phyloP scores from a whole-genome alignment of 2,797 vertebrate genomes.

The Clarias laeviceps region DNA sequence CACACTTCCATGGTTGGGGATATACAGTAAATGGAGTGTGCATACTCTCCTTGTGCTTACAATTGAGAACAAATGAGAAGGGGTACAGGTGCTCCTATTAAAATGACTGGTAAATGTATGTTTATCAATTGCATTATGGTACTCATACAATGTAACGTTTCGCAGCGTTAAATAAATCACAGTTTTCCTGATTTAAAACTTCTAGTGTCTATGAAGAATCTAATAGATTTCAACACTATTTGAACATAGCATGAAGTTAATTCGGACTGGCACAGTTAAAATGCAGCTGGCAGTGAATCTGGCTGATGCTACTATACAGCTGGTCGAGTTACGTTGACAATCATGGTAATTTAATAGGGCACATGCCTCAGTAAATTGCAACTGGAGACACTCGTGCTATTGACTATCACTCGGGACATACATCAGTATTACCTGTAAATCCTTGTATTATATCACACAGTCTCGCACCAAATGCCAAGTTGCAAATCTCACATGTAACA shows the following conservation, averaged over 20 bases:
- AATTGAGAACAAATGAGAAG: background rate
- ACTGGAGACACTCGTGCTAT: background rate
- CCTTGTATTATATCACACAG: background rate
- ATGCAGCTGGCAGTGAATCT: background rate
- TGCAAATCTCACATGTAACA: slow-evolving; percentile 42
- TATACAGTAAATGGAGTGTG: too few species aligned
- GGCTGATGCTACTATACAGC: background rate
- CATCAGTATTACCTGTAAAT: slow-evolving; percentile 22
- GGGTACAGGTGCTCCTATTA: background rate
- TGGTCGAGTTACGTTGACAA: slow-evolving; percentile 1
- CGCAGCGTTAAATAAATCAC: background rate
- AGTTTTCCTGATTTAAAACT: background rate
- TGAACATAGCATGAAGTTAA: background rate
- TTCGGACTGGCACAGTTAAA: background rate
- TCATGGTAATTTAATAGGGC: background rate
- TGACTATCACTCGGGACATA: slow-evolving; percentile 1
- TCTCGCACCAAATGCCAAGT: slow-evolving; percentile 7
- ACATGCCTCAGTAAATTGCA: background rate
- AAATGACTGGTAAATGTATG: background rate
- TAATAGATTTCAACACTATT: background rate
- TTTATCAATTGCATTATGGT: background rate
- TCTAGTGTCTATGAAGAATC: background rate
- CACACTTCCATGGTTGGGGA: too few species aligned
- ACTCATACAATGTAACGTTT: background rate
- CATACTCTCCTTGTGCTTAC: too few species aligned